These are phyloP conservation scores for Loripinus fragilis DNA, from an alignment of 2,888 invertebrate genomes.

Conservation along the genomic window DNA sequence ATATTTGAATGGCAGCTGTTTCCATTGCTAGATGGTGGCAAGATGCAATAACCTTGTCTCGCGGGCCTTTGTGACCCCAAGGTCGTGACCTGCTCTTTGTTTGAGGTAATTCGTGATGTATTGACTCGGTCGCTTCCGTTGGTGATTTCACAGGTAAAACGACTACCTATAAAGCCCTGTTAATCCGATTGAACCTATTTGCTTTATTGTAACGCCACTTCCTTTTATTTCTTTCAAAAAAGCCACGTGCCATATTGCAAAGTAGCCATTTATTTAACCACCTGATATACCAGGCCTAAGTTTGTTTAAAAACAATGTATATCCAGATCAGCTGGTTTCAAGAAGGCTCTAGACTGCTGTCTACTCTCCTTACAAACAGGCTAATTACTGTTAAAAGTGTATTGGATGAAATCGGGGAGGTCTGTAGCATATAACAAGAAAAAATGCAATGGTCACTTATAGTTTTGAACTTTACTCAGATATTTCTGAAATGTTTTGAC, in stretches of 20 bases:
- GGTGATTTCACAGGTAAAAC: background rate
- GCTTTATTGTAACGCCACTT: background rate
- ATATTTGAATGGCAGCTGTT: slow-evolving; percentile 11
- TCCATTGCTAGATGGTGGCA: background rate
- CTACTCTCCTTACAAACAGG: too few species aligned
- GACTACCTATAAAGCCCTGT: background rate
- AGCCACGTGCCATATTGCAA: background rate
- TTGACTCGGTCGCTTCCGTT: background rate
- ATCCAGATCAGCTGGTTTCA: too few species aligned
- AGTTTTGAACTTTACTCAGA: too few species aligned
- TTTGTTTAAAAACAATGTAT: too few species aligned
- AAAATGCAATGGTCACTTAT: too few species aligned
- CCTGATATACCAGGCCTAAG: too few species aligned
- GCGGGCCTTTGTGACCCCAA: background rate
- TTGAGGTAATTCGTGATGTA: background rate
- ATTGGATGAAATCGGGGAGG: too few species aligned
- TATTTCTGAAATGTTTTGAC: too few species aligned
- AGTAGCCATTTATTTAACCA: background rate
- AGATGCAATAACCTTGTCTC: background rate
- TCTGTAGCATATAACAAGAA: too few species aligned
- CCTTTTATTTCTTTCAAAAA: background rate
- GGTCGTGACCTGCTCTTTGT: slow-evolving; percentile 10
- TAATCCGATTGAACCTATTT: background rate
- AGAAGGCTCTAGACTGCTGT: too few species aligned
- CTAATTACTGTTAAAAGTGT: too few species aligned